Evolutionary conservation across 2,888 invertebrate genomes (phyloP).

Genomic region (Marronus borbonicus): DNA sequence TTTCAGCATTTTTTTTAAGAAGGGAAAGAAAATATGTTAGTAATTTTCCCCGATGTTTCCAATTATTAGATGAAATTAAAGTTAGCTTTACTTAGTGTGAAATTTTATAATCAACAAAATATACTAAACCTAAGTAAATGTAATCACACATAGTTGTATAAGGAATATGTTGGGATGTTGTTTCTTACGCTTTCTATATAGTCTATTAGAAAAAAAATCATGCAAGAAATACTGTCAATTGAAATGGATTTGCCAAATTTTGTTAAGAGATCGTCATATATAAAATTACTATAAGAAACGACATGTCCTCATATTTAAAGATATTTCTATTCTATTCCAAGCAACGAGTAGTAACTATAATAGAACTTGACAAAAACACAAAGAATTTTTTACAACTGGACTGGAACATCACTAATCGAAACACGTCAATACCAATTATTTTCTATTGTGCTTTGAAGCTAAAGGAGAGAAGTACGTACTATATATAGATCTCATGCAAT

Average conservation of each 20-base stretch:
- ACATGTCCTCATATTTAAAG: neutral
- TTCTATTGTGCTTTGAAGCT: neutral
- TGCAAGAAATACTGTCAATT: too few relatives aligned
- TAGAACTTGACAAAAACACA: neutral
- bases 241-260: too few relatives aligned
- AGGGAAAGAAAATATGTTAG: slow-evolving; percentile 5
- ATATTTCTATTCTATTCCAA: slow-evolving; percentile 3
- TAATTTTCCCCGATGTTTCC: neutral
- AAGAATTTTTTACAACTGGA: too few relatives aligned
- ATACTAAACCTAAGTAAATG: too few relatives aligned
- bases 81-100: slow-evolving; percentile 27
- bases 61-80: slow-evolving; percentile 24
- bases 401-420: too few relatives aligned
- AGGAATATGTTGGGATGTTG: neutral
- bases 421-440: neutral
- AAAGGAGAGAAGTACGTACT: neutral
- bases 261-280: too few relatives aligned
- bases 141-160: neutral
- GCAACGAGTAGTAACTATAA: neutral
- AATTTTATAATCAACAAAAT: slow-evolving; percentile 19
- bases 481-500: slow-evolving; percentile 18
- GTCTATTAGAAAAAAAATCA: too few relatives aligned
- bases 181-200: neutral
- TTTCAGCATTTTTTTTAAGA: neutral
- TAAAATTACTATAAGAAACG: too few relatives aligned